These are phyloP conservation scores for Bovichtus diacanthus DNA, from an alignment of 2,797 vertebrate genomes.

Conservation along the genomic window DNA sequence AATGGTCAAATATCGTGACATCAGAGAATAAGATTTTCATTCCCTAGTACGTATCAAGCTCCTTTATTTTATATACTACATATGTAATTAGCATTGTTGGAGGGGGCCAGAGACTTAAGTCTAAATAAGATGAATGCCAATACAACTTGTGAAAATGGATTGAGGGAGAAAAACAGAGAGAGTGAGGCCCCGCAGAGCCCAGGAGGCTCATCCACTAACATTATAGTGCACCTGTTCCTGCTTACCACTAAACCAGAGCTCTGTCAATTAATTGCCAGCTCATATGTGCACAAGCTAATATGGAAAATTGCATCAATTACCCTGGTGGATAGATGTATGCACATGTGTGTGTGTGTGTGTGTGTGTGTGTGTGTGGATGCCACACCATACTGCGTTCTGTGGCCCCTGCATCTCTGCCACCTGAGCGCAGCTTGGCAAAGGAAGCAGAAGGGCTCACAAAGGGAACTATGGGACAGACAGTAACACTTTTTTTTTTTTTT, in stretches of 20 bases:
- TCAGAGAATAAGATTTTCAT: no score
- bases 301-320: slow-evolving; percentile 43
- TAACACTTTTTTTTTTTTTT: background rate
- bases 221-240: slow-evolving; percentile 61
- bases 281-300: slow-evolving; percentile 34
- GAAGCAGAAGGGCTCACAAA: background rate
- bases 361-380: slow-evolving; percentile 1
- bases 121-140: background rate
- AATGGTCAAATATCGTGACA: no score
- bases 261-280: slow-evolving; percentile 41
- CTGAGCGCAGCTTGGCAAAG: slow-evolving; percentile 4
- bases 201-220: slow-evolving; percentile 50
- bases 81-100: no score
- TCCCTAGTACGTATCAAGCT: no score
- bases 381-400: background rate
- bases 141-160: slow-evolving; percentile 12
- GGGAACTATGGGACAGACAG: background rate
- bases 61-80: no score
- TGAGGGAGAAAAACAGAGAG: background rate
- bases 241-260: slow-evolving; percentile 34
- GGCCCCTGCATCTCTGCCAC: slow-evolving; percentile 6
- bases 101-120: background rate
- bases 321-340: slow-evolving; percentile 12
- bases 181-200: slow-evolving; percentile 19
- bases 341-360: background rate